Conservation (phyloP, 2,888 invertebrate genomes). For the Euproctis similis region DNA sequence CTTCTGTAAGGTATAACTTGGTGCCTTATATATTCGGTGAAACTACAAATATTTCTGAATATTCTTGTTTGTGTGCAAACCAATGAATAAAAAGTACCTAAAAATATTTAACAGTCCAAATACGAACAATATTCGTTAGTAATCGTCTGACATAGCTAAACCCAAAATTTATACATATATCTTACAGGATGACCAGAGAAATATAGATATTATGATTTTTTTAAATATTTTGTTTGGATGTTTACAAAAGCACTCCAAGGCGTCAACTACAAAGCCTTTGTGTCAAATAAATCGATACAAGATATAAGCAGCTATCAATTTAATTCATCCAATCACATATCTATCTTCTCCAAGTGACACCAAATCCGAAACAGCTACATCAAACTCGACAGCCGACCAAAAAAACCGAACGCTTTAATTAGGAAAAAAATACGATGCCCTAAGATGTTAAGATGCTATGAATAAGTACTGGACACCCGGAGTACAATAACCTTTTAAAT, state of each 20-base stretch:
- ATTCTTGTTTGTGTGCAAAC: too few relatives aligned
- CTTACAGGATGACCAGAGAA: too few relatives aligned
- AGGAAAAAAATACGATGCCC: slow-evolving; percentile 15
- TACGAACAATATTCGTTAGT: too few relatives aligned
- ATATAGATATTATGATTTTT: too few relatives aligned
- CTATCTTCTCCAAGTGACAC: slow-evolving; percentile 1
- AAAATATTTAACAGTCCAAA: too few relatives aligned
- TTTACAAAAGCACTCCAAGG: slow-evolving; percentile 1
- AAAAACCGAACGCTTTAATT: slow-evolving; percentile 15
- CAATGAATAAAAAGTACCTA: too few relatives aligned
- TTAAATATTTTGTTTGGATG: neutral
- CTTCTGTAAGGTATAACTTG: too few relatives aligned
- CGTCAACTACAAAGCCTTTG: neutral
- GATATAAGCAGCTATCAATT: slow-evolving; percentile 1
- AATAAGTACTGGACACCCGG: slow-evolving; percentile 16
- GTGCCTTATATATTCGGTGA: too few relatives aligned
- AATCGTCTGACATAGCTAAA: too few relatives aligned
- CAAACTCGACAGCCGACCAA: slow-evolving; percentile 3
- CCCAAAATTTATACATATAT: too few relatives aligned
- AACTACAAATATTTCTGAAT: too few relatives aligned
- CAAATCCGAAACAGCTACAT: slow-evolving; percentile 1
- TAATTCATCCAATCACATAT: slow-evolving; percentile 1
- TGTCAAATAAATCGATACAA: neutral
- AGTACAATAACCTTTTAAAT: slow-evolving; percentile 30
- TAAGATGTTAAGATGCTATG: slow-evolving; percentile 12